These are phyloP conservation scores for Parnassius mnemosyne DNA, from an alignment of 2,888 invertebrate genomes.

Conservation along the genomic window DNA sequence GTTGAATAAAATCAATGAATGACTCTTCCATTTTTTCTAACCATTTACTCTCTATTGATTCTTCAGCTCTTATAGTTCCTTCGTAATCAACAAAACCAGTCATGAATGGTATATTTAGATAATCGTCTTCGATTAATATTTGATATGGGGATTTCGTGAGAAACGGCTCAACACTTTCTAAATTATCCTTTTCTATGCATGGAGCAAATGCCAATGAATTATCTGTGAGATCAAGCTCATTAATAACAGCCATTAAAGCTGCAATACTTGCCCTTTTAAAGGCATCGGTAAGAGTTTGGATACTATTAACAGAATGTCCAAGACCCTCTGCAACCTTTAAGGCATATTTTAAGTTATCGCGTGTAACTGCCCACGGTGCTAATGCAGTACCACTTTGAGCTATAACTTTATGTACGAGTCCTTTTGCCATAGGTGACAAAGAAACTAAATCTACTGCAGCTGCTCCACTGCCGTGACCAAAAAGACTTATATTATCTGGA, in stretches of 20 bases:
- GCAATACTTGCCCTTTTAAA: constrained; percentile 55
- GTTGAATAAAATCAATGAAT: constrained; percentile 59
- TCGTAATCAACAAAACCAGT: constrained; percentile 66
- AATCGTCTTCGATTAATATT: constrained; percentile 48
- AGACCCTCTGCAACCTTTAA: constrained; percentile 59
- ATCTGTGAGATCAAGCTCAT: constrained; percentile 61
- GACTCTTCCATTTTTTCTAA: constrained; percentile 55
- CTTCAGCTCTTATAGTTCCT: constrained; percentile 60
- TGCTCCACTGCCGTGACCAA: constrained; percentile 91
- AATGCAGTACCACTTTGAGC: constrained; percentile 68
- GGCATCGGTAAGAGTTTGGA: constrained; percentile 51
- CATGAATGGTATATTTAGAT: constrained; percentile 58
- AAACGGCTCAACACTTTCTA: constrained; percentile 48
- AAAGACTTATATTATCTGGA: constrained; percentile 86
- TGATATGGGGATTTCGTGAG: constrained; percentile 55
- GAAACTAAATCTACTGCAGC: constrained; percentile 72
- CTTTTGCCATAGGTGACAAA: constrained; percentile 55
- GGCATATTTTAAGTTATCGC: constrained; percentile 61
- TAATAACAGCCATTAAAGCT: constrained; percentile 63
- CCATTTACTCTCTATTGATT: constrained; percentile 55
- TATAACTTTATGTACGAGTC: constrained; percentile 62
- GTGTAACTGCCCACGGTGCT: constrained; percentile 69
- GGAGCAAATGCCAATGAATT: constrained; percentile 68
- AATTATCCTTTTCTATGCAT: constrained; percentile 56
- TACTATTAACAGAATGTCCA: constrained; percentile 52